A percentile compares a stretch with the other conserved stretches of the same genome.
Conservation (phyloP, 2,113 vertebrate species). For the Erpornis zantholeuca region DNA sequence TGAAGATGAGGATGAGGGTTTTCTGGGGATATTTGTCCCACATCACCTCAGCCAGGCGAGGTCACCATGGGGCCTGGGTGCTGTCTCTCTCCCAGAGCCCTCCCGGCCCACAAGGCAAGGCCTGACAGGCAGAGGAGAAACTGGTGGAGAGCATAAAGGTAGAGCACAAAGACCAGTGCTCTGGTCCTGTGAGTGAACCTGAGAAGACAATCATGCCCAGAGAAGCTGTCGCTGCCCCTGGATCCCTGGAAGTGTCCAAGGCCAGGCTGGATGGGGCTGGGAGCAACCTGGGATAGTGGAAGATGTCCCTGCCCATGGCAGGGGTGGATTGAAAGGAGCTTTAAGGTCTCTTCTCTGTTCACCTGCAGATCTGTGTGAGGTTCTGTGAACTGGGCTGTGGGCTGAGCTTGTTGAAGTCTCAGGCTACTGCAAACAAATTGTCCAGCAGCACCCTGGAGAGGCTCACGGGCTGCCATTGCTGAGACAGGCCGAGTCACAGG, state of each 20-base stretch:
- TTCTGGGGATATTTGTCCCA: not conserved
- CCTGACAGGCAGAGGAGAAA: not conserved
- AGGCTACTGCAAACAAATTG: not conserved
- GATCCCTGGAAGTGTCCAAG: not conserved
- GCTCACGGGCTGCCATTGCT: not conserved
- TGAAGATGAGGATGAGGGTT: not conserved
- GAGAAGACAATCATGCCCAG: not conserved
- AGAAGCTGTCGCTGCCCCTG: not conserved
- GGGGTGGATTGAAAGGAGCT: not conserved
- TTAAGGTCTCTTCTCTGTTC: not conserved
- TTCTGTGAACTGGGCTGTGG: not conserved
- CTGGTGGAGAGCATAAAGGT: not conserved
- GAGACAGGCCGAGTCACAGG: not conserved
- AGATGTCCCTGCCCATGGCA: not conserved
- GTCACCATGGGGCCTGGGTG: not conserved
- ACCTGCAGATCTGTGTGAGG: not conserved
- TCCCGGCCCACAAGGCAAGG: not conserved
- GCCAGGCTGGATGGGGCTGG: not conserved
- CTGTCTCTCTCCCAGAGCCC: not conserved
- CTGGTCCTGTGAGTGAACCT: not conserved
- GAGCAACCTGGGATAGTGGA: fast-evolving
- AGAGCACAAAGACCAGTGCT: not conserved
- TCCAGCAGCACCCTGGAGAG: not conserved
- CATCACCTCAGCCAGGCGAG: not conserved
- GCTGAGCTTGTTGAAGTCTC: not conserved